These are phyloP conservation scores for Mesorhabditis spiculigera DNA, from an alignment of 2,888 invertebrate species.

Conservation along the genomic window DNA sequence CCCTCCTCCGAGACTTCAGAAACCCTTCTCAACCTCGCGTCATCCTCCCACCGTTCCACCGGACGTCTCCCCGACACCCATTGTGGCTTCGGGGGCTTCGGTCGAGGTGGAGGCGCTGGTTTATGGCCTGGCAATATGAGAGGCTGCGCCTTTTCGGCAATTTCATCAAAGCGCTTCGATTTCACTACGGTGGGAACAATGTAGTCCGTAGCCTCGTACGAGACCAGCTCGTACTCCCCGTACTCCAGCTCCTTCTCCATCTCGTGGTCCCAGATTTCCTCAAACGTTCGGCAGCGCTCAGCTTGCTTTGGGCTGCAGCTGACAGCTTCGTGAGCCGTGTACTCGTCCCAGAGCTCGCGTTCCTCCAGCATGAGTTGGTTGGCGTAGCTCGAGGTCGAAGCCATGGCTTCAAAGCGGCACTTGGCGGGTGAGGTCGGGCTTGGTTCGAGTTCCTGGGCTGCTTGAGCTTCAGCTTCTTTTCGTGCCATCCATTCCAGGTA, in stretches of 20 bases:
- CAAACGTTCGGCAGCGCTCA: neutral
- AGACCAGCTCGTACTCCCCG: neutral
- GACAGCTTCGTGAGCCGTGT: neutral
- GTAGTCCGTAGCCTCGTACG: neutral
- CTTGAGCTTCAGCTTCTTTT: neutral
- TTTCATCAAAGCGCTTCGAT: neutral
- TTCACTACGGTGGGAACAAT: neutral
- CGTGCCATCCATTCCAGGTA: neutral
- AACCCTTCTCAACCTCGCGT: neutral
- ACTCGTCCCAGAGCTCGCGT: neutral
- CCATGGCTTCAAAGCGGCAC: too few species aligned
- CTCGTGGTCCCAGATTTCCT: neutral
- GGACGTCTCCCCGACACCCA: neutral
- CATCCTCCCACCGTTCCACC: neutral
- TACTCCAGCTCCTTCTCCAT: neutral
- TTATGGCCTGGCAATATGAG: too few species aligned
- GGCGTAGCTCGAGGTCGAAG: neutral
- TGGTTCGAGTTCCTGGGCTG: neutral
- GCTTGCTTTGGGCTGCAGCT: neutral
- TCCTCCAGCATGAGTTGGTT: neutral
- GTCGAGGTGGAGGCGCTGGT: neutral
- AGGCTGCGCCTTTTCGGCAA: neutral
- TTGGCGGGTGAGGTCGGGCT: neutral
- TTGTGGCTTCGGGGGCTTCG: neutral
- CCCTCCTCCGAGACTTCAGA: slow-evolving; percentile 6